These are phyloP conservation scores for Melieria crassipennis DNA, from an alignment of 2,888 invertebrate species.

Conservation along the genomic window DNA sequence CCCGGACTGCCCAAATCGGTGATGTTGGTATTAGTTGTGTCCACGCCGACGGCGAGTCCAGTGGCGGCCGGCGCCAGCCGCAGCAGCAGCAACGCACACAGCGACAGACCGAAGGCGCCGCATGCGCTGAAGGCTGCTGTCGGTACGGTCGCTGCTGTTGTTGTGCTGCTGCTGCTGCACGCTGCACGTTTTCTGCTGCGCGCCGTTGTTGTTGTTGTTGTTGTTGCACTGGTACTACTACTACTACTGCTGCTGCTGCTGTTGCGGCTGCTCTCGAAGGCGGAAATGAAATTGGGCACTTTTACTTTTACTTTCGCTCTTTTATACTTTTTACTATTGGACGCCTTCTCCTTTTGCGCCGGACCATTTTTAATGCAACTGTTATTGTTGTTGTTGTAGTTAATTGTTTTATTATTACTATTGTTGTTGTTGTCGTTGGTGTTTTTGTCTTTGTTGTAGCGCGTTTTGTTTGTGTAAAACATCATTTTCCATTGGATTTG, in stretches of 20 bases:
- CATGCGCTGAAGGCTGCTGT: not conserved
- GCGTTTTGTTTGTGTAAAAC: slow-evolving; percentile 42
- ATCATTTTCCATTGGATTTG: slow-evolving; percentile 47
- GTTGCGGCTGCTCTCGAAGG: slow-evolving; percentile 20
- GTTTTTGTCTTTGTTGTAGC: slow-evolving; percentile 34
- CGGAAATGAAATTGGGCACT: not conserved
- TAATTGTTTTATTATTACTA: slow-evolving; percentile 16
- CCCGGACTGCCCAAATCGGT: slow-evolving; percentile 49
- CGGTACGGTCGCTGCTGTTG: slow-evolving; percentile 5
- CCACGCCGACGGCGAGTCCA: slow-evolving; percentile 44
- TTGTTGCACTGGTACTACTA: not conserved
- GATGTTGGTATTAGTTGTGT: slow-evolving; percentile 45
- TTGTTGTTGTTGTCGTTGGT: slow-evolving; percentile 25
- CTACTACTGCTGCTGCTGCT: slow-evolving; percentile 17
- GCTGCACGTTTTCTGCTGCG: slow-evolving; percentile 13
- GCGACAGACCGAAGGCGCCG: slow-evolving; percentile 37
- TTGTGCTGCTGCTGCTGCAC: slow-evolving; percentile 1
- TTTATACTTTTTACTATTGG: not conserved
- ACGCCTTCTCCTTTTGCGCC: not conserved
- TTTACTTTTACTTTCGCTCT: not conserved
- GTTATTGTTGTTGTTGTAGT: slow-evolving; percentile 19
- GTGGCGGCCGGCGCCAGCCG: slow-evolving; percentile 35
- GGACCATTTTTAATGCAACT: not conserved
- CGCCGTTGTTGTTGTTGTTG: slow-evolving; percentile 7
- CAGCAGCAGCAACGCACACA: slow-evolving; percentile 48